Evolutionary conservation across 1,140 invertebrate species (phyloP).

Genomic region (Papilio aristodemus): DNA sequence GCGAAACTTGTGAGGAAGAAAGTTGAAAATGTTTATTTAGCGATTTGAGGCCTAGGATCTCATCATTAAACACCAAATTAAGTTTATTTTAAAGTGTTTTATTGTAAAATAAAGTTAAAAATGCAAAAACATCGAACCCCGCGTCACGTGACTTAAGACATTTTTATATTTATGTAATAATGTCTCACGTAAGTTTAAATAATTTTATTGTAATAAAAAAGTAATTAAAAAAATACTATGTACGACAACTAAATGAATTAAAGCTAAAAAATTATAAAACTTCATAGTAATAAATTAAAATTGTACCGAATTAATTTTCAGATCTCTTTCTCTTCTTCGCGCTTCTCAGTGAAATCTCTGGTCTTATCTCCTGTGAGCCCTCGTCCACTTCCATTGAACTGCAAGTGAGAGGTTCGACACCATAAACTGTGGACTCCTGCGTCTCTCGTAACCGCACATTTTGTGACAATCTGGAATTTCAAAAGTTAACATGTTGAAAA

Average conservation of each 20-base stretch:
- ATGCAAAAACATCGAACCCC: too few relatives aligned
- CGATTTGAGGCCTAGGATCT: conserved; percentile 47
- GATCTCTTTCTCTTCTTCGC: conserved; percentile 54
- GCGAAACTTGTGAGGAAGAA: conserved; percentile 67
- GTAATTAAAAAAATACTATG: not conserved
- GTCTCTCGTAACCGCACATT: conserved; percentile 35
- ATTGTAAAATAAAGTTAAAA: not conserved
- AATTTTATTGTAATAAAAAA: not conserved
- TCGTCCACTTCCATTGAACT: conserved; percentile 30
- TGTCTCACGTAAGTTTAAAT: not conserved
- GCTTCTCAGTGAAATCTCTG: conserved; percentile 56
- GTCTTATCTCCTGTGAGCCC: conserved; percentile 49
- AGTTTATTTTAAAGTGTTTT: too few relatives aligned
- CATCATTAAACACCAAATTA: too few relatives aligned
- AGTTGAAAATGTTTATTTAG: conserved; percentile 73
- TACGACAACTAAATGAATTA: not conserved
- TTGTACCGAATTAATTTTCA: conserved; percentile 27
- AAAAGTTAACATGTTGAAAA: not conserved
- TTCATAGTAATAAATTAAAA: conserved; percentile 4
- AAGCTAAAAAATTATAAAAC: conserved; percentile 17
- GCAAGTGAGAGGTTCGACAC: conserved; percentile 34
- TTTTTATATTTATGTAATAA: not conserved
- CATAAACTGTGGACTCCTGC: conserved; percentile 37
- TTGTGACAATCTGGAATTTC: conserved; percentile 48
- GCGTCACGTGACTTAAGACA: too few relatives aligned